Evolutionary conservation across 2,797 vertebrate species (phyloP).

Genomic region (Notamacropus eugenii): DNA sequence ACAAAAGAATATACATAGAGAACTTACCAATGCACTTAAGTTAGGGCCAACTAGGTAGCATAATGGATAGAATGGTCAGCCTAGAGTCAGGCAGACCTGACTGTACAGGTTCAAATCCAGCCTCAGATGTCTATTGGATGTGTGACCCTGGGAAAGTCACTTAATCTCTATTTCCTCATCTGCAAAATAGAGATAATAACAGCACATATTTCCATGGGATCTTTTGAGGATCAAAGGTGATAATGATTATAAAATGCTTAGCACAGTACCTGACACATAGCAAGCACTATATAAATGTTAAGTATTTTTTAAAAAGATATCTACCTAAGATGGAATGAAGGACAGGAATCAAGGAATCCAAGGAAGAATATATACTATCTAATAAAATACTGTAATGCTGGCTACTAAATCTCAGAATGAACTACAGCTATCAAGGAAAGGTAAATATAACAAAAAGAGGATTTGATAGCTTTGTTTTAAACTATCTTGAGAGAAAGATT

Average conservation of each 20-base stretch:
- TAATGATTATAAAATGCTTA: not conserved
- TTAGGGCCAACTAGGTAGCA: no score
- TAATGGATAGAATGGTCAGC: no score
- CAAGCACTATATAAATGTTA: not conserved
- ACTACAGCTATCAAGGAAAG: no score
- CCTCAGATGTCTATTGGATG: not conserved
- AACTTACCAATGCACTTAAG: no score
- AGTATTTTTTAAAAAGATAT: not conserved
- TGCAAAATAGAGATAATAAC: not conserved
- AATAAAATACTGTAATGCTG: no score
- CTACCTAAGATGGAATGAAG: no score
- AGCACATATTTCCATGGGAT: not conserved
- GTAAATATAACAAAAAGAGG: not conserved
- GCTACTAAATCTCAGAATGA: no score
- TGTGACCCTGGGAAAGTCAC: not conserved
- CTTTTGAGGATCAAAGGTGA: not conserved
- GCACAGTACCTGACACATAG: no score
- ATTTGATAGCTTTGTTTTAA: not conserved
- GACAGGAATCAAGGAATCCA: no score
- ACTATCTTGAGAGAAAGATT: not conserved
- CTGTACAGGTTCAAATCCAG: not conserved
- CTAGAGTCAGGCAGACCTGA: no score
- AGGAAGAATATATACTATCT: no score
- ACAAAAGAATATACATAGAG: no score
- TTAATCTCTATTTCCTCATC: not conserved